Conservation (phyloP, 2,888 invertebrate genomes). For the Ophion slaviceki region DNA sequence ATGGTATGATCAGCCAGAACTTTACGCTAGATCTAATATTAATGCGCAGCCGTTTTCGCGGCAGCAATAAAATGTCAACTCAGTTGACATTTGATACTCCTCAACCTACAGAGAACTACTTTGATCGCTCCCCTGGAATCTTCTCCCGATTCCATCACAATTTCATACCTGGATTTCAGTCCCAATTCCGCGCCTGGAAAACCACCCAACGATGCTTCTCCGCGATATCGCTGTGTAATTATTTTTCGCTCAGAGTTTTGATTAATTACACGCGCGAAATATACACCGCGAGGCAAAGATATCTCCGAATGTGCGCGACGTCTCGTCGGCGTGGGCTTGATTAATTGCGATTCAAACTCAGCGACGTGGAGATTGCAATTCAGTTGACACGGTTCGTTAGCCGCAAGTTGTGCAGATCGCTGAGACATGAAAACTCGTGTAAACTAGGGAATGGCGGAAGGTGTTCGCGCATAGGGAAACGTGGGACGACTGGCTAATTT, state of each 20-base stretch:
- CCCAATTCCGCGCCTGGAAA: background rate
- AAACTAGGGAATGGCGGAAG: constrained; percentile 26
- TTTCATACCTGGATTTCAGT: background rate
- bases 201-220: background rate
- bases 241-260: background rate
- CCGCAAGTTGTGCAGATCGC: constrained; percentile 1
- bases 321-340: constrained; percentile 35
- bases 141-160: too few relatives aligned
- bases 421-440: constrained; percentile 21
- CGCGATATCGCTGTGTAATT: background rate
- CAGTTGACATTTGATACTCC: too few relatives aligned
- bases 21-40: too few relatives aligned
- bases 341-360: constrained; percentile 56
- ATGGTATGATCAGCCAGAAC: too few relatives aligned
- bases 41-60: too few relatives aligned
- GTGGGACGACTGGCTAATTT: constrained; percentile 51
- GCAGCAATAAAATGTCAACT: too few relatives aligned
- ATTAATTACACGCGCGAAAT: constrained; percentile 1
- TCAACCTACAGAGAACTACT: too few relatives aligned
- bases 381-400: constrained; percentile 56
- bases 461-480: background rate
- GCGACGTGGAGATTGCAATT: constrained; percentile 33
- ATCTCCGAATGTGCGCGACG: constrained; percentile 15
- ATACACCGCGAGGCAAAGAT: background rate
- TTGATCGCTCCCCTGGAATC: too few relatives aligned